Conservation (phyloP, 2,113 vertebrate species). For the Petrocephalus microphthalmus region DNA sequence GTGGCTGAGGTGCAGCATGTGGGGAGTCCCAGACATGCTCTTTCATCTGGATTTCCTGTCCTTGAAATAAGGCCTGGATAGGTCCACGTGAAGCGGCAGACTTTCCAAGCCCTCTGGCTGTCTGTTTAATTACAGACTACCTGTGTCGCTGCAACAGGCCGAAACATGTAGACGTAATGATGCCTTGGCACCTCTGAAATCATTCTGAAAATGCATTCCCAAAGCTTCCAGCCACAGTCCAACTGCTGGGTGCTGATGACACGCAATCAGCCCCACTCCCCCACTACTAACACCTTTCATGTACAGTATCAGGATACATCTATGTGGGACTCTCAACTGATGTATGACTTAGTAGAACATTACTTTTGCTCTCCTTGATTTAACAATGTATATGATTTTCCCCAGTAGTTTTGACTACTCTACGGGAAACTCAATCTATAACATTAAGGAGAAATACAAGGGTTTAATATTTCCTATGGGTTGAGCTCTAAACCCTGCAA, state of each 20-base stretch:
- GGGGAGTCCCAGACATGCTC: not conserved
- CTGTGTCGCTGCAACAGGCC: constrained; percentile 17
- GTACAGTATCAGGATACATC: not conserved
- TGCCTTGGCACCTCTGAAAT: not conserved
- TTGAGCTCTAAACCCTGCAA: not conserved
- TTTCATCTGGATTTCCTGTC: not conserved
- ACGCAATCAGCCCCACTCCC: not conserved
- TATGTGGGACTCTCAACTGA: not conserved
- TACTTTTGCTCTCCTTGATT: not conserved
- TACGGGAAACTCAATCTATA: constrained; percentile 8
- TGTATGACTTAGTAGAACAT: not conserved
- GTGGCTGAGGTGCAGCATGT: not conserved
- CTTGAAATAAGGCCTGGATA: not conserved
- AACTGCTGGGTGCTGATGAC: not conserved
- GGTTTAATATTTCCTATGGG: constrained; percentile 1
- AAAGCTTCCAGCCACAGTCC: not conserved
- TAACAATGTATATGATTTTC: not conserved
- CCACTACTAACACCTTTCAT: not conserved
- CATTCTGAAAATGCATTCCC: not conserved
- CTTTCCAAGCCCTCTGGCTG: not conserved
- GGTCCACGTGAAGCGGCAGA: not conserved
- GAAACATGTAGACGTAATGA: constrained; percentile 16
- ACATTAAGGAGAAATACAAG: constrained; percentile 11
- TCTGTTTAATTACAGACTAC: constrained; percentile 24
- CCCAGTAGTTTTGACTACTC: not conserved